phyloP scores from a whole-genome alignment of 2,113 vertebrate species.

The Etheostoma cragini region DNA sequence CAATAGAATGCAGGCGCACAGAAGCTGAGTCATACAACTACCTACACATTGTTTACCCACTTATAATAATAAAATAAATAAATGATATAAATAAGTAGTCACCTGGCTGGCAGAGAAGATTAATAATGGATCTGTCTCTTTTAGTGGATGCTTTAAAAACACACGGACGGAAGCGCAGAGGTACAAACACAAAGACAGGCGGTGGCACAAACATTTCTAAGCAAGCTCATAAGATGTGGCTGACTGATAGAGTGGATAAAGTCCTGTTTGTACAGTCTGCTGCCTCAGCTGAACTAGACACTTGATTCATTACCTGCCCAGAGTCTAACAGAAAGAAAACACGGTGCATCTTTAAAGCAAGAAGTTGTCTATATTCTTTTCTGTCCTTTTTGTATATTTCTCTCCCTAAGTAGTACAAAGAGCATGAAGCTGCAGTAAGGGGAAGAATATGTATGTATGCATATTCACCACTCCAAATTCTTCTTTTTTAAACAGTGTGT shows the following conservation, averaged over 20 bases:
- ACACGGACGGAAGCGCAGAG: not conserved
- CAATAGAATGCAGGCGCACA: not conserved
- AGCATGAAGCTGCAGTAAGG: not conserved
- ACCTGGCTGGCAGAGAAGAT: constrained; percentile 8
- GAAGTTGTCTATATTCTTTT: not conserved
- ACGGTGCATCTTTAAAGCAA: not conserved
- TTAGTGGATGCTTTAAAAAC: constrained; percentile 20
- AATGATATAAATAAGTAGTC: constrained; percentile 28
- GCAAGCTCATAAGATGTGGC: constrained; percentile 30
- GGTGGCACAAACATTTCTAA: constrained; percentile 37
- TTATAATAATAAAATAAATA: constrained; percentile 31
- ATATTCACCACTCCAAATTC: too few species aligned
- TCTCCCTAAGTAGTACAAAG: not conserved
- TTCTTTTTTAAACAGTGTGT: too few species aligned
- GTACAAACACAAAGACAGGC: constrained; percentile 8
- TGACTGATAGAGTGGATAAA: constrained; percentile 41
- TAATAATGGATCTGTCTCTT: constrained; percentile 47
- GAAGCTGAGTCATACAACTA: constrained; percentile 14
- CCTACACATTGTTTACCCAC: constrained; percentile 21
- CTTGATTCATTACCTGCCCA: constrained; percentile 48
- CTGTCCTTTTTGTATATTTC: not conserved
- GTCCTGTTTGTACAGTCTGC: constrained; percentile 27
- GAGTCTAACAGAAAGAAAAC: constrained; percentile 17
- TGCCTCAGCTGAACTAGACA: constrained; percentile 29
- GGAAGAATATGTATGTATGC: too few species aligned